A percentile compares a stretch with the other conserved stretches of the same genome.
phyloP scores from a whole-genome alignment of 2,888 invertebrate species.

The Aleiodes alternator region DNA sequence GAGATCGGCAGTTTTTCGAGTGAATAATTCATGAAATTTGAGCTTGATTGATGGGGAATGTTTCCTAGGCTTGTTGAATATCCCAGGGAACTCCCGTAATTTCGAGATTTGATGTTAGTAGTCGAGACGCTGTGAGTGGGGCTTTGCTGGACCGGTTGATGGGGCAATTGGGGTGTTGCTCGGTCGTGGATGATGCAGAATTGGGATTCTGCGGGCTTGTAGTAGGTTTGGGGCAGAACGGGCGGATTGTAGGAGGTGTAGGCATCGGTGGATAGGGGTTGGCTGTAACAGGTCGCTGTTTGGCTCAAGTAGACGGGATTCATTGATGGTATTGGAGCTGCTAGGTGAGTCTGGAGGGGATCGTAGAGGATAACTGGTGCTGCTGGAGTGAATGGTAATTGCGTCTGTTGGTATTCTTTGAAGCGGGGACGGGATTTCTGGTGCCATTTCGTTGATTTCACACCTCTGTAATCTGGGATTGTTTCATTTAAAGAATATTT shows the following conservation, averaged over 20 bases:
- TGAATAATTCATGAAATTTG: constrained; percentile 10
- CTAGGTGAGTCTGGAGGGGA: constrained; percentile 57
- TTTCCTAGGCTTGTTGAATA: neutral
- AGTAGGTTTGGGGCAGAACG: constrained; percentile 65
- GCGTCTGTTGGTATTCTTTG: constrained; percentile 55
- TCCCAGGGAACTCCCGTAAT: constrained; percentile 3
- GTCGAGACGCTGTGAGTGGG: neutral
- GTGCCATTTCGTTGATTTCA: constrained; percentile 65
- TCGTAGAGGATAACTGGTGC: constrained; percentile 66
- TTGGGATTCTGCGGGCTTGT: constrained; percentile 66
- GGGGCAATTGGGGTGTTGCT: constrained; percentile 54
- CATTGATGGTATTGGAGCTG: constrained; percentile 50
- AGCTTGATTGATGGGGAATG: neutral
- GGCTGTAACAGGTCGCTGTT: constrained; percentile 63
- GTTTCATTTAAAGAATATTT: neutral
- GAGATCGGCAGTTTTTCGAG: neutral
- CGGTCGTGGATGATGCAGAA: constrained; percentile 65
- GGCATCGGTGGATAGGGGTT: constrained; percentile 63
- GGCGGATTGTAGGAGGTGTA: constrained; percentile 62
- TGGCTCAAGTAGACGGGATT: constrained; percentile 61
- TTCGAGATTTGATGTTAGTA: neutral
- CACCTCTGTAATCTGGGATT: constrained; percentile 46
- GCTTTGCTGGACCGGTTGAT: constrained; percentile 14
- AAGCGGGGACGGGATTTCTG: constrained; percentile 62
- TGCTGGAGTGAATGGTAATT: constrained; percentile 60